Evolutionary conservation across 2,113 vertebrate genomes (phyloP).

Genomic region (Sinocyclocheilus rhinocerous): DNA sequence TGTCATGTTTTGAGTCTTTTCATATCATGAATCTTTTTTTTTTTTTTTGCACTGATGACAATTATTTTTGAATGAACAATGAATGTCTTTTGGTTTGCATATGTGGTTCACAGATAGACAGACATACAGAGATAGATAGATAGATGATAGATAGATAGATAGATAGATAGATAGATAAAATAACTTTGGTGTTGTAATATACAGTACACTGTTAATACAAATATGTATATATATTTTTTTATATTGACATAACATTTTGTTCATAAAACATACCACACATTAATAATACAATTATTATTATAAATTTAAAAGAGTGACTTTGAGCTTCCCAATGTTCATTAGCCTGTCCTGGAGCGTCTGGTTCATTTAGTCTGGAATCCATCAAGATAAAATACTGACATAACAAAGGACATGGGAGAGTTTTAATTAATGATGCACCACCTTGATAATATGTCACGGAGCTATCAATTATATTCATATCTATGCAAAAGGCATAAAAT

Average conservation of each 20-base stretch:
- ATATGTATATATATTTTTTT: no score
- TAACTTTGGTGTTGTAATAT: no score
- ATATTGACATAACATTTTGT: neutral
- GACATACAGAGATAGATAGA: neutral
- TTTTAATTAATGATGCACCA: slow-evolving; percentile 3
- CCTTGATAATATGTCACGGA: slow-evolving; percentile 12
- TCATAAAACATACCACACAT: neutral
- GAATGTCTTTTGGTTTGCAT: neutral
- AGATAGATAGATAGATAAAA: no score
- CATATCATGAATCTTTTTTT: neutral
- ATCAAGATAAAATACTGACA: slow-evolving; percentile 23
- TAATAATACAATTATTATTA: neutral
- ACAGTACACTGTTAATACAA: no score
- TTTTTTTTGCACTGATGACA: neutral
- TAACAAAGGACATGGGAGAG: neutral
- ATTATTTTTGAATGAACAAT: neutral
- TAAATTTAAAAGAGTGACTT: neutral
- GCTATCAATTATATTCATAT: neutral
- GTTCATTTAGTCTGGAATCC: neutral
- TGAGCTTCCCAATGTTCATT: neutral
- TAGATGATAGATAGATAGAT: no score
- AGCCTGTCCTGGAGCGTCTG: neutral
- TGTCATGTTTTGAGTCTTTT: neutral
- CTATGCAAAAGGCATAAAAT: neutral
- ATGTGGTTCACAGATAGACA: neutral